Conservation (phyloP, 2,888 invertebrate species). For the Mythimna vitellina region DNA sequence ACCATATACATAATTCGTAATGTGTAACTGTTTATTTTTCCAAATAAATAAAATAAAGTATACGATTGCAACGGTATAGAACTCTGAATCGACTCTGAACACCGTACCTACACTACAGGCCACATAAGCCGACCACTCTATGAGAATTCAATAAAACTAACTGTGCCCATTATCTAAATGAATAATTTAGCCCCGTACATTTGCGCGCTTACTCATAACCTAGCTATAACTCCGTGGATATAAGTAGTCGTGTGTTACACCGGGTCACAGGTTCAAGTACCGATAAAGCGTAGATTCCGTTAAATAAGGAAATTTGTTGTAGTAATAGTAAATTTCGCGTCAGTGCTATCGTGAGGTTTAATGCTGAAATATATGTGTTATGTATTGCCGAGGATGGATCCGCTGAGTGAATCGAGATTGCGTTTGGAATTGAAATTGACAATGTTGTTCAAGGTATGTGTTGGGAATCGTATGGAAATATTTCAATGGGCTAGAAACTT, state of each 20-base stretch:
- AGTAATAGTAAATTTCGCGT: constrained; percentile 61
- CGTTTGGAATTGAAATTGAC: constrained; percentile 49
- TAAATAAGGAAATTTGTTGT: constrained; percentile 64
- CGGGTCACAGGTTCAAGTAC: constrained; percentile 76
- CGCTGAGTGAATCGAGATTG: constrained; percentile 59
- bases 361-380: constrained; percentile 53
- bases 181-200: constrained; percentile 79
- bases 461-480: constrained; percentile 38
- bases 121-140: constrained; percentile 39
- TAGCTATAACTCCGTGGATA: constrained; percentile 75
- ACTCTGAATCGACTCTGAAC: constrained; percentile 9
- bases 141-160: constrained; percentile 81
- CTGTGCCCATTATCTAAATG: constrained; percentile 82
- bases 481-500: constrained; percentile 16
- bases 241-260: constrained; percentile 66
- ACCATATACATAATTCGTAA: too few relatives aligned
- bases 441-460: constrained; percentile 43
- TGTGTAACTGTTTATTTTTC: too few relatives aligned
- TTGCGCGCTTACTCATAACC: constrained; percentile 79
- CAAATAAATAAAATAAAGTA: too few relatives aligned
- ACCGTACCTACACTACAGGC: neutral
- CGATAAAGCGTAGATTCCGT: constrained; percentile 65
- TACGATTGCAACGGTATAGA: neutral
- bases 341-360: constrained; percentile 43
- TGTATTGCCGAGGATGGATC: constrained; percentile 27